These are phyloP conservation scores for Papilio glaucus DNA, from an alignment of 1,140 invertebrate species.

Conservation along the genomic window DNA sequence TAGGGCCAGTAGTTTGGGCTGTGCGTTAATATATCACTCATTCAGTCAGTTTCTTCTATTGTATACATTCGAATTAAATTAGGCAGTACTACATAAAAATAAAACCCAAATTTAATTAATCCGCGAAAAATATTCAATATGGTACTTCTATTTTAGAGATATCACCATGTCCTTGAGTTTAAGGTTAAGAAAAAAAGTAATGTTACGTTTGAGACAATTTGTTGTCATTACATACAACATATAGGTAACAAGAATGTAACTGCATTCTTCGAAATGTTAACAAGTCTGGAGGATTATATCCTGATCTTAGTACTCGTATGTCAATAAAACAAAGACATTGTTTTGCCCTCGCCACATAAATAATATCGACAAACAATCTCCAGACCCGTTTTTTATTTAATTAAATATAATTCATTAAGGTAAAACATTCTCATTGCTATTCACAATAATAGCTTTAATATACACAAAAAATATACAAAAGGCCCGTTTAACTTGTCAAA, in stretches of 20 bases:
- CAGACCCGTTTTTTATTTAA: constrained; percentile 1
- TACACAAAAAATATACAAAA: constrained; percentile 1
- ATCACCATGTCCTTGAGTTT: constrained; percentile 39
- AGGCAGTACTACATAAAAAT: no score
- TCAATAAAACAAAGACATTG: no score
- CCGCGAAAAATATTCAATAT: neutral
- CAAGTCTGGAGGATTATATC: neutral
- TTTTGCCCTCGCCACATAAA: neutral
- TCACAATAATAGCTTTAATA: constrained; percentile 13
- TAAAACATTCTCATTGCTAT: constrained; percentile 26
- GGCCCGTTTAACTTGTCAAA: neutral
- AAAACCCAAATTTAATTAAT: neutral
- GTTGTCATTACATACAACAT: no score
- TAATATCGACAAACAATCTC: neutral
- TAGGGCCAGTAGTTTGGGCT: no score
- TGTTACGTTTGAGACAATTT: constrained; percentile 5
- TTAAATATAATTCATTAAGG: neutral
- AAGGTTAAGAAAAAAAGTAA: constrained; percentile 39
- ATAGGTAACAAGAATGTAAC: neutral
- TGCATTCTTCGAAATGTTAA: neutral
- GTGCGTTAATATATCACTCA: no score
- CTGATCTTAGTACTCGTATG: no score
- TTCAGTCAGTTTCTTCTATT: no score
- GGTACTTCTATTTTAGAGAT: constrained; percentile 23
- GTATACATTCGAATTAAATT: no score